phyloP scores from a whole-genome alignment of 1,140 invertebrate species.

The Hyles vespertilio region DNA sequence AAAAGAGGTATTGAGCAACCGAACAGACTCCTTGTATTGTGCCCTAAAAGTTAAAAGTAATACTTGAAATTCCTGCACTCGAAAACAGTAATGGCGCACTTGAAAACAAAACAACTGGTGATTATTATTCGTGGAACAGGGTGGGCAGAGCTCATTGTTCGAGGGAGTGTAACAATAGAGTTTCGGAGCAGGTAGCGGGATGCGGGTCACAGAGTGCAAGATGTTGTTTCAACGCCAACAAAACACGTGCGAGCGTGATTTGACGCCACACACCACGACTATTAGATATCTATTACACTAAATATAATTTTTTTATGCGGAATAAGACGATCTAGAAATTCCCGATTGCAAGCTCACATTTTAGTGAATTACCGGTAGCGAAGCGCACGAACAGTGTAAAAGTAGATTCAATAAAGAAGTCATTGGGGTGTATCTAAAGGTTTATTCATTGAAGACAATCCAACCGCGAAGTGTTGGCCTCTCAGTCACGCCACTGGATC shows the following conservation, averaged over 20 bases:
- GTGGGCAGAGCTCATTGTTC: slow-evolving; percentile 53
- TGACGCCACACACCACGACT: slow-evolving; percentile 47
- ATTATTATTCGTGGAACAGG: slow-evolving; percentile 52
- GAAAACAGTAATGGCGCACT: slow-evolving; percentile 40
- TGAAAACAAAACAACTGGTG: slow-evolving; percentile 35
- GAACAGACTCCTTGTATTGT: not conserved
- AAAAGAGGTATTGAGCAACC: slow-evolving; percentile 16
- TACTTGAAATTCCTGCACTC: slow-evolving; percentile 35
- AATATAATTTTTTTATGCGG: too few relatives aligned
- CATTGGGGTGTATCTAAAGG: slow-evolving; percentile 42
- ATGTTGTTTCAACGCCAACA: slow-evolving; percentile 26
- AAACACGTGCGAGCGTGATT: slow-evolving; percentile 46
- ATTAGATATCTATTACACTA: slow-evolving; percentile 21
- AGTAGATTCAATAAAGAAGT: slow-evolving; percentile 15
- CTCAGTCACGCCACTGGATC: slow-evolving; percentile 23
- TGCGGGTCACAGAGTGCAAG: slow-evolving; percentile 42
- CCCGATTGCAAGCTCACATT: too few relatives aligned
- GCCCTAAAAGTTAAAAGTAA: not conserved
- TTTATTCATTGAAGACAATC: slow-evolving; percentile 35
- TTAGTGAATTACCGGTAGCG: slow-evolving; percentile 3
- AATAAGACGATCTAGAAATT: too few relatives aligned
- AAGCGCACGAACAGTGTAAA: slow-evolving; percentile 15
- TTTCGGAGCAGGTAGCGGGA: slow-evolving; percentile 56
- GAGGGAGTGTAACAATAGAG: slow-evolving; percentile 48
- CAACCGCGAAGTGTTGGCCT: slow-evolving; percentile 35